phyloP scores from a whole-genome alignment of 2,113 vertebrate species.

The Mola mola region DNA sequence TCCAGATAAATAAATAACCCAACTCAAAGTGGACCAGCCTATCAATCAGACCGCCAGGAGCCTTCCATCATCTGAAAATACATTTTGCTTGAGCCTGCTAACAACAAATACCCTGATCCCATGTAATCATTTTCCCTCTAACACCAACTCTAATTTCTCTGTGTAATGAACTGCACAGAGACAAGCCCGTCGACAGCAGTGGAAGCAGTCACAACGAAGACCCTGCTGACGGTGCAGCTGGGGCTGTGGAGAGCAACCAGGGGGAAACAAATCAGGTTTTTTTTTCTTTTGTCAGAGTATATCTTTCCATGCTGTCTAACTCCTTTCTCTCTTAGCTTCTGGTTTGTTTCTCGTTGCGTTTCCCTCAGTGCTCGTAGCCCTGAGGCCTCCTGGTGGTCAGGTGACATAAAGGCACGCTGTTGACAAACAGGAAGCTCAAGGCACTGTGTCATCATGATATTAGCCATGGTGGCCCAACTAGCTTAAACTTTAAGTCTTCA shows the following conservation, averaged over 20 bases:
- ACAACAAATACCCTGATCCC: constrained; percentile 12
- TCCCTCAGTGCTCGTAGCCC: background rate
- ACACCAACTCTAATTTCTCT: constrained; percentile 18
- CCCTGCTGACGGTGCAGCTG: constrained; percentile 22
- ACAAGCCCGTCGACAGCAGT: background rate
- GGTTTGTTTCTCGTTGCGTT: background rate
- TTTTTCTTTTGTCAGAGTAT: background rate
- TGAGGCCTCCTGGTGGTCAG: constrained; percentile 61
- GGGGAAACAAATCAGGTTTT: background rate
- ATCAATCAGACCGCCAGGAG: constrained; percentile 43
- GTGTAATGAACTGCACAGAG: constrained; percentile 22
- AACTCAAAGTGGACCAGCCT: constrained; percentile 20
- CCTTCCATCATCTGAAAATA: constrained; percentile 28
- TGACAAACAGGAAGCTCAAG: background rate
- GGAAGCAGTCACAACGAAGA: background rate
- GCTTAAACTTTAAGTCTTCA: too few relatives aligned
- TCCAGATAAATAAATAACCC: constrained; percentile 39
- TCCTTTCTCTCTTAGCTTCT: too few relatives aligned
- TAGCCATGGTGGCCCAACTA: too few relatives aligned
- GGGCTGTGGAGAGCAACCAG: background rate
- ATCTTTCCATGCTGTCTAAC: background rate
- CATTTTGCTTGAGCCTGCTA: constrained; percentile 9
- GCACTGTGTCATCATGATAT: too few relatives aligned
- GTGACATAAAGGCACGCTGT: constrained; percentile 1
- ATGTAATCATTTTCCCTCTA: background rate